Base-by-base conservation (phyloP, 2,797 vertebrate species). In the Hephaestus fuliginosus region DNA sequence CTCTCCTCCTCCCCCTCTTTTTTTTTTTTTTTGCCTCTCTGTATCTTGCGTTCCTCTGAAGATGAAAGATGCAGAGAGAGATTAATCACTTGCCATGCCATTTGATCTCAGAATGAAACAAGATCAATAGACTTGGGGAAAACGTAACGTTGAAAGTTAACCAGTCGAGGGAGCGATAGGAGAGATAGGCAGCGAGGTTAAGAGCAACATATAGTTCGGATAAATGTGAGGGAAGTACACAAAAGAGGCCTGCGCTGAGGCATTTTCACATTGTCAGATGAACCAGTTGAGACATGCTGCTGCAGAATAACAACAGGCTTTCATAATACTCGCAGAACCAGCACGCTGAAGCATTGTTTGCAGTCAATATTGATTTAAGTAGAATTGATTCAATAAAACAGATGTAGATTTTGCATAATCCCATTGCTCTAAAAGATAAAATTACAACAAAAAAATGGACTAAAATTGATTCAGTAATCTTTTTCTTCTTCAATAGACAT, bases 101-200 rank as follows among this genome's bases (percentile, higher is more conserved):
- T 95, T 94, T 95, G 94, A 95, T 95, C 93, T 95, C 87, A 67
- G 88, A 94, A 91, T 86, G 89, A 94, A 93, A 90, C 80, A 76
- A 91, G 91, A 94, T 93, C 93, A 93, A 93, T 93, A 89, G 91
- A 90, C 83, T 86, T 78, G 82, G 84, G 80, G 76, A 82, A 88
- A 93, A 90, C 78, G 85, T 86, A 89, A 84, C 87, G 60, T 25
- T 25, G 79, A 91, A 89, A 88, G 88, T 91, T 91, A 90, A 91
- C 89, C 81, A 84, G 86, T 77, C 1, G 70, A 77, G 78, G 76
- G 87, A 88, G 81, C 22, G 2, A 64, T 48, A 44, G 83, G 78
- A 71, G 43, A 74, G 68, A 64, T 17, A 60, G 76, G 75, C 66
- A 61, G 73, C n/a, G 44, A 76, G 85, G 72, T 80, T 84, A 78